These are phyloP conservation scores for Synchiropus splendidus DNA, from an alignment of 2,113 vertebrate species.

Conservation along the genomic window DNA sequence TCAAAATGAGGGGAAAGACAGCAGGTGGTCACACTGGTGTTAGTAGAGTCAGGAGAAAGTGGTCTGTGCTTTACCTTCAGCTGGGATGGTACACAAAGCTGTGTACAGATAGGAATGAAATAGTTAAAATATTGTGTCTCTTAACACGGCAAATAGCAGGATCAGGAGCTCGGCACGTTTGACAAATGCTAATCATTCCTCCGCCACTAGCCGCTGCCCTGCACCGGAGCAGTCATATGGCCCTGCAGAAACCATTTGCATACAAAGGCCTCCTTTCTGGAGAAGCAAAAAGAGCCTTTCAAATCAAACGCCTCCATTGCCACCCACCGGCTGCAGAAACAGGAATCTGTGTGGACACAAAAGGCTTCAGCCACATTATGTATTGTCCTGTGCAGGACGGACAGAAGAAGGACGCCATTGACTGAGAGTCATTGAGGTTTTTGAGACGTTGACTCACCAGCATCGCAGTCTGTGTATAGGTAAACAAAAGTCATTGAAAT, in stretches of 20 bases:
- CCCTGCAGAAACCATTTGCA: slow-evolving; percentile 89
- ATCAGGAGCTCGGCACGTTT: slow-evolving; percentile 62
- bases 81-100: slow-evolving; percentile 56
- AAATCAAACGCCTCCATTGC: slow-evolving; percentile 91
- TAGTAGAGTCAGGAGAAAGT: slow-evolving; percentile 22
- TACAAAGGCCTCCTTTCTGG: slow-evolving; percentile 87
- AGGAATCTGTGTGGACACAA: slow-evolving; percentile 80
- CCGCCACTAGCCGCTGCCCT: slow-evolving; percentile 75
- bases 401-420: slow-evolving; percentile 53
- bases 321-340: slow-evolving; percentile 78
- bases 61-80: slow-evolving; percentile 50
- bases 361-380: slow-evolving; percentile 64
- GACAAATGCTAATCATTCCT: slow-evolving; percentile 75
- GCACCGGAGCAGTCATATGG: slow-evolving; percentile 89
- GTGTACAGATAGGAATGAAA: slow-evolving; percentile 57
- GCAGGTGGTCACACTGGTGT: slow-evolving; percentile 5
- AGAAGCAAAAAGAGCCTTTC: slow-evolving; percentile 88
- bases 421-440: slow-evolving; percentile 15
- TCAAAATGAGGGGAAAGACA: no score
- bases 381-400: slow-evolving; percentile 61
- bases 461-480: no score
- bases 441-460: no score
- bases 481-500: no score
- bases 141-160: slow-evolving; percentile 49
- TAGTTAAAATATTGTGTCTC: slow-evolving; percentile 42